Conservation (phyloP, 1,140 invertebrate species). For the Rhopalosiphum padi region DNA sequence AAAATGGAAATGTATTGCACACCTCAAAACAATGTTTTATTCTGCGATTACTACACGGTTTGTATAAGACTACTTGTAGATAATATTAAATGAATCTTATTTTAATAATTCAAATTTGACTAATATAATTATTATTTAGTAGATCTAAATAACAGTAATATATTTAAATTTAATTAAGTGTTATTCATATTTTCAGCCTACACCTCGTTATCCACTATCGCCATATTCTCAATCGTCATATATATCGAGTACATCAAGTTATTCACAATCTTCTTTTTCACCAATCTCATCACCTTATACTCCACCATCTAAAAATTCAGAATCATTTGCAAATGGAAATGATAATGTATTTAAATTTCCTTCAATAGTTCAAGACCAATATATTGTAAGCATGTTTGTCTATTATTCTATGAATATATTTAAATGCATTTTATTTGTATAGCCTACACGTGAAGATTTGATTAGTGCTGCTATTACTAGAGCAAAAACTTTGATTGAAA, state of each 20-base stretch:
- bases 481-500: constrained; percentile 41
- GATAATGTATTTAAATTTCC: constrained; percentile 54
- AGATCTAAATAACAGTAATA: background rate
- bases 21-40: constrained; percentile 28
- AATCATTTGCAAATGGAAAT: background rate
- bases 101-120: too few species aligned
- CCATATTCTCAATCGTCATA: constrained; percentile 36
- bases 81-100: background rate
- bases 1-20: constrained; percentile 29
- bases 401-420: background rate
- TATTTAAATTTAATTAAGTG: background rate
- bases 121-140: background rate
- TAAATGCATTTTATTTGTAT: background rate
- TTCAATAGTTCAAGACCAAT: background rate
- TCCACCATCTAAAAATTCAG: background rate
- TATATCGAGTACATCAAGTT: constrained; percentile 19
- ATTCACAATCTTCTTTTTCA: constrained; percentile 27
- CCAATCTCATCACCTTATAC: constrained; percentile 22
- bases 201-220: background rate
- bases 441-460: constrained; percentile 35
- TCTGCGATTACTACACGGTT: background rate
- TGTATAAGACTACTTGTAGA: background rate
- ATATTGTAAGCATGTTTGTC: constrained; percentile 47
- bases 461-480: background rate
- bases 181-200: background rate